phyloP scores from a whole-genome alignment of 2,113 vertebrate species.

The Pontoporia blainvillei region DNA sequence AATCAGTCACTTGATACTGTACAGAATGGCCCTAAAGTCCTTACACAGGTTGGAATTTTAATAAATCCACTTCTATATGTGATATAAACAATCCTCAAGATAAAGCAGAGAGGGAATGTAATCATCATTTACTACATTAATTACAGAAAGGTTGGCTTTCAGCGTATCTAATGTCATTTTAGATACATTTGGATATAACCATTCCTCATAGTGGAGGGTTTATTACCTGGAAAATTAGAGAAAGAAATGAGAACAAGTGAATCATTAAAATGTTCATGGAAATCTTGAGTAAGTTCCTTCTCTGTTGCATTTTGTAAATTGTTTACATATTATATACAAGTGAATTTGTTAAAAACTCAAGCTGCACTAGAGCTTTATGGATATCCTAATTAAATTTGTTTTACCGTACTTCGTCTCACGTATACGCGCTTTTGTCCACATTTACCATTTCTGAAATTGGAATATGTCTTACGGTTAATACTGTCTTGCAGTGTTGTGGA shows the following conservation, averaged over 20 bases:
- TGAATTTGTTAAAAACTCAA: constrained; percentile 41
- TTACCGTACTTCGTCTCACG: not conserved
- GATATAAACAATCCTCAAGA: constrained; percentile 19
- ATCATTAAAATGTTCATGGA: constrained; percentile 42
- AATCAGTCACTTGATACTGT: not conserved
- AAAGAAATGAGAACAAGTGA: constrained; percentile 48
- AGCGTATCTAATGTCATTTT: constrained; percentile 17
- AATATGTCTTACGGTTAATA: not conserved
- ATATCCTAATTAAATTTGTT: constrained; percentile 16
- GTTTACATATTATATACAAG: not conserved
- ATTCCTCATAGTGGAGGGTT: not conserved
- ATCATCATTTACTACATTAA: constrained; percentile 46
- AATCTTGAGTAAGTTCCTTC: constrained; percentile 23
- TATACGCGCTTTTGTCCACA: not conserved
- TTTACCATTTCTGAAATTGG: not conserved
- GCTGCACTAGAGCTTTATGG: not conserved
- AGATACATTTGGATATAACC: constrained; percentile 22
- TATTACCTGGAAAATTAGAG: constrained; percentile 63
- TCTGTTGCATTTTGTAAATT: constrained; percentile 45
- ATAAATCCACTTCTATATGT: constrained; percentile 3
- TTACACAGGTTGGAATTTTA: not conserved
- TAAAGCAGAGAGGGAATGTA: not conserved
- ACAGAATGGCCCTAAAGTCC: not conserved
- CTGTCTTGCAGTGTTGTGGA: not conserved
- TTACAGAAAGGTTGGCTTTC: constrained; percentile 45